These are phyloP conservation scores for Malacosoma neustria DNA, from an alignment of 2,888 invertebrate genomes.

Conservation along the genomic window DNA sequence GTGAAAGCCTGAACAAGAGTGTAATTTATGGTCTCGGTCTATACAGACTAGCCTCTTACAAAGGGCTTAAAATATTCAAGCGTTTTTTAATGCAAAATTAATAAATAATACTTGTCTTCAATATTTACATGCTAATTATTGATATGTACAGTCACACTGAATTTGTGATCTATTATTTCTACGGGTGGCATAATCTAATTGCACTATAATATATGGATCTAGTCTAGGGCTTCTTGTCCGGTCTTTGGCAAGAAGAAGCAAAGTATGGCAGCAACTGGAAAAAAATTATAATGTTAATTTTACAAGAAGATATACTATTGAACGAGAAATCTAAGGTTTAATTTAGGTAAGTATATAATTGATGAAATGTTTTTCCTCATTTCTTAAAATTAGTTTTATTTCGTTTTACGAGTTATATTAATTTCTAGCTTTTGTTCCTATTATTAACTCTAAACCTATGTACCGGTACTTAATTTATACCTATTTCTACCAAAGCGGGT, in stretches of 20 bases:
- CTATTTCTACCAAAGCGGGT: too few relatives aligned
- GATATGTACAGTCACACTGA: constrained; percentile 58
- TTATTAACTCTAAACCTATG: too few relatives aligned
- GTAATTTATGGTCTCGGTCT: background rate
- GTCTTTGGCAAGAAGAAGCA: constrained; percentile 85
- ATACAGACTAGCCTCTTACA: background rate
- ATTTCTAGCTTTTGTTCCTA: too few relatives aligned
- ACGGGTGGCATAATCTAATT: constrained; percentile 40
- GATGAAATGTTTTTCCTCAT: too few relatives aligned
- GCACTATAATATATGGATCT: constrained; percentile 44
- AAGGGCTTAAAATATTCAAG: background rate
- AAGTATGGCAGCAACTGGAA: constrained; percentile 82
- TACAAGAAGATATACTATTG: too few relatives aligned
- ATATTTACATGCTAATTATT: constrained; percentile 65
- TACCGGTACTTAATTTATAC: too few relatives aligned
- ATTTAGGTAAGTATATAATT: too few relatives aligned
- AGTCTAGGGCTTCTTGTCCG: constrained; percentile 82
- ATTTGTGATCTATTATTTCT: constrained; percentile 17
- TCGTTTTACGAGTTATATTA: too few relatives aligned
- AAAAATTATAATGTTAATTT: constrained; percentile 11
- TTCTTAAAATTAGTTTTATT: too few relatives aligned
- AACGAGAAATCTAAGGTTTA: too few relatives aligned
- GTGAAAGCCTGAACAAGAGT: too few relatives aligned
- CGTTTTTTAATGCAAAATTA: constrained; percentile 1
- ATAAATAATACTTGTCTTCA: constrained; percentile 60